phyloP scores from a whole-genome alignment of 2,888 invertebrate species.

The Apoda limacodes region DNA sequence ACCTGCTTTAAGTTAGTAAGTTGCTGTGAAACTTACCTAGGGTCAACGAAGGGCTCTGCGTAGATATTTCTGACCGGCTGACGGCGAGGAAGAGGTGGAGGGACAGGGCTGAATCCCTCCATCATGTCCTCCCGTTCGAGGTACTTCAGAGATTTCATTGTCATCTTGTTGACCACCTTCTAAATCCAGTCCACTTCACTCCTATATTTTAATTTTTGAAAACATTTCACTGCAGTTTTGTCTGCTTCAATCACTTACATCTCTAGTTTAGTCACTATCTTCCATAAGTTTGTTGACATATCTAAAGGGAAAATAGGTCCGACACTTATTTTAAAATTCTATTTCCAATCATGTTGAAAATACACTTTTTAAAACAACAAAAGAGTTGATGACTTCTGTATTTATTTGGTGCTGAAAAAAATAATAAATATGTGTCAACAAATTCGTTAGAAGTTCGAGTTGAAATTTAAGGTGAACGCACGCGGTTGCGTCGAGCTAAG shows the following conservation, averaged over 20 bases:
- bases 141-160: conserved; percentile 72
- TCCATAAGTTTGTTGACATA: conserved; percentile 33
- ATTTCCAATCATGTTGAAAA: conserved; percentile 8
- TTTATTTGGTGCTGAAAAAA: no score
- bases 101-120: conserved; percentile 68
- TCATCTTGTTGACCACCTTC: conserved; percentile 51
- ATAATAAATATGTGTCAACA: conserved; percentile 10
- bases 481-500: conserved; percentile 38
- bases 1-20: conserved; percentile 18
- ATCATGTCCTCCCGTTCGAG: conserved; percentile 67
- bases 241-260: conserved; percentile 54
- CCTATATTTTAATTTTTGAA: conserved; percentile 33
- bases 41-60: conserved; percentile 75
- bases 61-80: conserved; percentile 74
- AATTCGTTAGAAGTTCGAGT: conserved; percentile 8
- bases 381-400: conserved; percentile 4
- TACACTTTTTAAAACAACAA: conserved; percentile 4
- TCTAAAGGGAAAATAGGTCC: no score
- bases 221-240: conserved; percentile 41
- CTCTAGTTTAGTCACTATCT: conserved; percentile 31
- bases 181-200: conserved; percentile 50
- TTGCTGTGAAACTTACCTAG: conserved; percentile 49
- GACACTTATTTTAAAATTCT: conserved; percentile 1
- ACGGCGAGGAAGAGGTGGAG: conserved; percentile 73
- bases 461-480: conserved; percentile 29